These are phyloP conservation scores for Crotalus horridus DNA, from an alignment of 2,113 vertebrate species.

Conservation along the genomic window DNA sequence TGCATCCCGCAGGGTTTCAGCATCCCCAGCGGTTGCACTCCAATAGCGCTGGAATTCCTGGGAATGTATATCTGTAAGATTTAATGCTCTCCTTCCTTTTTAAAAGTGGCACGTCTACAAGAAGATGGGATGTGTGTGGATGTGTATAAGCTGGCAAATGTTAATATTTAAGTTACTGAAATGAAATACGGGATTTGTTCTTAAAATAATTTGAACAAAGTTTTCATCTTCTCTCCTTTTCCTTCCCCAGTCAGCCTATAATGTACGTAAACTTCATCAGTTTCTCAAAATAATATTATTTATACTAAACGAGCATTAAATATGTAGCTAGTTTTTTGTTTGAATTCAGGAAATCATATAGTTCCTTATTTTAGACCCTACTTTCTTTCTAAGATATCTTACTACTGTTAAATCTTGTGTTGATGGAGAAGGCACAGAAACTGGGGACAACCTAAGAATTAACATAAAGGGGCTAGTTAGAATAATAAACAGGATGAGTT, in stretches of 20 bases:
- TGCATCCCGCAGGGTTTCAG: not conserved
- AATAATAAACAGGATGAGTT: not conserved
- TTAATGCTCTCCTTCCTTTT: not conserved
- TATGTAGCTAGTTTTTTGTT: not conserved
- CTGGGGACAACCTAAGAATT: not conserved
- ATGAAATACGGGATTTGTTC: not conserved
- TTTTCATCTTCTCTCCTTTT: not conserved
- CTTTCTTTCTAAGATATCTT: not conserved
- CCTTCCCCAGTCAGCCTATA: not conserved
- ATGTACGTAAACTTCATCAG: not conserved
- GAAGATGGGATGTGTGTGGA: not conserved
- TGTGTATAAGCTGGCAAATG: not conserved
- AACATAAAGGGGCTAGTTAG: not conserved
- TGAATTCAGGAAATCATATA: not conserved
- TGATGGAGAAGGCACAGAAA: not conserved
- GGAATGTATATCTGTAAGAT: not conserved
- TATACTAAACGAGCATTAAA: not conserved
- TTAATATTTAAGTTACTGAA: not conserved
- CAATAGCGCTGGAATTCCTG: too few species aligned
- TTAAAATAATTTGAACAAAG: not conserved
- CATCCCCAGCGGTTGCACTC: too few species aligned
- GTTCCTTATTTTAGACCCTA: not conserved
- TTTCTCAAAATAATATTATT: not conserved
- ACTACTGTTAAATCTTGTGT: not conserved
- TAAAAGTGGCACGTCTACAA: not conserved